A percentile compares a stretch with the other conserved stretches of the same genome.
These are phyloP conservation scores for Echinometra lucunter DNA, from an alignment of 53 echinoderm and acorn worm genomes.

Conservation along the genomic window DNA sequence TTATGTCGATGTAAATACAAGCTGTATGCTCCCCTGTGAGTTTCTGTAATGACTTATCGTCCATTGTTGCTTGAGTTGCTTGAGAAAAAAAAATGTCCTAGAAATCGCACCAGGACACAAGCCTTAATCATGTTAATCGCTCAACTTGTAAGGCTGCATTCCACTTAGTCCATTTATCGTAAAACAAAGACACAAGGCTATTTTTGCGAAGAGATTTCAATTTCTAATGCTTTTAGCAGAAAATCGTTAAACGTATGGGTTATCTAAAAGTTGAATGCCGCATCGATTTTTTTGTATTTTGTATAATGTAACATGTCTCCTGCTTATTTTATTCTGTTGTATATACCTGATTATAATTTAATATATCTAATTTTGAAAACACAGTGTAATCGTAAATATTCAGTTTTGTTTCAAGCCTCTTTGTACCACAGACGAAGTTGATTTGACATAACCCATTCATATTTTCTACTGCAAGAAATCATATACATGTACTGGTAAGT, in stretches of 20 bases:
- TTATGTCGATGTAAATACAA: background rate
- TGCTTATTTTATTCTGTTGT: too few relatives aligned
- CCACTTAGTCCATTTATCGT: slow-evolving; percentile 23
- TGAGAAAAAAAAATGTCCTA: background rate
- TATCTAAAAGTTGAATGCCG: background rate
- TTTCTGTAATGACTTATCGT: background rate
- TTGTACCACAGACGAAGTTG: too few relatives aligned
- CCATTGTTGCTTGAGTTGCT: background rate
- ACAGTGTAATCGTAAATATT: too few relatives aligned
- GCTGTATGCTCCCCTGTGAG: background rate
- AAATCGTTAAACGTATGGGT: background rate
- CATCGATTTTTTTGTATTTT: too few relatives aligned
- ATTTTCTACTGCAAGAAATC: too few relatives aligned
- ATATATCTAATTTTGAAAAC: too few relatives aligned
- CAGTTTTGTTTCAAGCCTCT: too few relatives aligned
- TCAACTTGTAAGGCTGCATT: background rate
- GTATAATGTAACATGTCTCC: too few relatives aligned
- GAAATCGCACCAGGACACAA: background rate
- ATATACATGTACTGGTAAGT: too few relatives aligned
- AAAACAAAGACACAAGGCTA: slow-evolving; percentile 5
- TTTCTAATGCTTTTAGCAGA: background rate
- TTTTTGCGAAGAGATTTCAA: background rate
- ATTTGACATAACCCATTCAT: too few relatives aligned
- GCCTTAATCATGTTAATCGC: slow-evolving; percentile 9
- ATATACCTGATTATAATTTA: too few relatives aligned